phyloP scores from a whole-genome alignment of 2,888 invertebrate species.

The Argyra leucocephala region DNA sequence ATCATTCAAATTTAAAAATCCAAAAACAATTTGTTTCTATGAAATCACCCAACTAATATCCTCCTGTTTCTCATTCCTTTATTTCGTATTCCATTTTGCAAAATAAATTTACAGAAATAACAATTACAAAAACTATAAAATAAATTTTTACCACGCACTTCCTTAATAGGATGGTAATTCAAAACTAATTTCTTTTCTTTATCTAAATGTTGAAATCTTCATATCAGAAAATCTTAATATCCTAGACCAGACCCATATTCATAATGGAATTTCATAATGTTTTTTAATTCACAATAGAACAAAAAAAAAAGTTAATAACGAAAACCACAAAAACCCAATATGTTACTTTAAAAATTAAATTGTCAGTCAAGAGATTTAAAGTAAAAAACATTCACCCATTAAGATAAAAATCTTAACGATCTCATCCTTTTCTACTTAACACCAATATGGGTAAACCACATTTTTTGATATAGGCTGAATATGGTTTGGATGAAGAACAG shows the following conservation, averaged over 20 bases:
- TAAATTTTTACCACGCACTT: no score
- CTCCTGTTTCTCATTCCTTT: no score
- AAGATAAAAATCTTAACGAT: constrained; percentile 6
- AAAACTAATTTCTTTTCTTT: background rate
- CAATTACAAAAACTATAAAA: constrained; percentile 39
- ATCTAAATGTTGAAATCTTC: background rate
- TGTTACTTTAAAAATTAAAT: background rate
- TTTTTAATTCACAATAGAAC: no score
- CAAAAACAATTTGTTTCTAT: no score
- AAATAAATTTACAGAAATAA: no score
- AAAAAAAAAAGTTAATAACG: constrained; percentile 1
- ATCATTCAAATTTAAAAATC: no score
- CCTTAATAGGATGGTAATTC: background rate
- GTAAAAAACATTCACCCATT: background rate
- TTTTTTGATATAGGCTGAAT: background rate
- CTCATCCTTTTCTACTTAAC: background rate
- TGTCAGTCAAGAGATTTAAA: constrained; percentile 4
- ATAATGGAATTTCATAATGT: no score
- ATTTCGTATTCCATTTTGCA: no score
- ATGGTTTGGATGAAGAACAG: background rate
- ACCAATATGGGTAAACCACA: background rate
- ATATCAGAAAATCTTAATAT: background rate
- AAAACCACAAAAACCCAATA: constrained; percentile 6
- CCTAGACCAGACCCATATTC: background rate
- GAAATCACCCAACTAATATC: no score